Base-by-base conservation (phyloP, 2,888 invertebrate genomes). In the Heliconius charithonia region DNA sequence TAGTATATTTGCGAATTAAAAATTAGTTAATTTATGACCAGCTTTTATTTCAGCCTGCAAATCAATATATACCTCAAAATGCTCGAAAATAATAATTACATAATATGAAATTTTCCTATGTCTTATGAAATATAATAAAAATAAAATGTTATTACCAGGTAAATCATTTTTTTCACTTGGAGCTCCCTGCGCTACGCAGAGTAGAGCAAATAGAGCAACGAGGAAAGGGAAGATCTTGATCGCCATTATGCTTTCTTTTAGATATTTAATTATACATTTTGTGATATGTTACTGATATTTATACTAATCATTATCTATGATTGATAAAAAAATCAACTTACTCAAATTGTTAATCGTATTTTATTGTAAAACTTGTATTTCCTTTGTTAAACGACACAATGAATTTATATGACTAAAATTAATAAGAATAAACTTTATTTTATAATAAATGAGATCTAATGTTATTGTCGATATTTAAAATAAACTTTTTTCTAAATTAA, bases 141-240 rank as follows among this genome's bases (percentile, higher is more conserved):
- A 22, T n/a, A 59, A n/a, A 3, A 1, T 10, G 4, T n/a, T 1
- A 32, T 56, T 72, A 72, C 72, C 72, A 72, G 72, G 72, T 27
- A 56, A 29, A 29, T 72, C 51, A 59, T 19, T 73, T 62, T 41
- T 51, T 63, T 73, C 73, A 73, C 73, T 27, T 13, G 45, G 59
- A 62, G 29, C 62, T n/a, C 25, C 37, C n/a, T 73, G 73, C 13
- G 41, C 62, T 73, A 62, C 25, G 19, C n/a, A 62, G 1, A 73
- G 16, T 73, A 59, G 2, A 9, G n/a, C 62, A 16, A 73, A 73
- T 7, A 73, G 7, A 37, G 73, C 73, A 37, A 73, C 10, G 12
- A 51, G 22, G 12, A 37, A 62, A 62, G 62, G 37, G 16, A 41
- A 62, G 22, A 45, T 74, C n/a, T 45, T 63, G 16, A 63, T 65